Conservation (phyloP, 2,888 invertebrate genomes). For the Dynastes grantii region DNA sequence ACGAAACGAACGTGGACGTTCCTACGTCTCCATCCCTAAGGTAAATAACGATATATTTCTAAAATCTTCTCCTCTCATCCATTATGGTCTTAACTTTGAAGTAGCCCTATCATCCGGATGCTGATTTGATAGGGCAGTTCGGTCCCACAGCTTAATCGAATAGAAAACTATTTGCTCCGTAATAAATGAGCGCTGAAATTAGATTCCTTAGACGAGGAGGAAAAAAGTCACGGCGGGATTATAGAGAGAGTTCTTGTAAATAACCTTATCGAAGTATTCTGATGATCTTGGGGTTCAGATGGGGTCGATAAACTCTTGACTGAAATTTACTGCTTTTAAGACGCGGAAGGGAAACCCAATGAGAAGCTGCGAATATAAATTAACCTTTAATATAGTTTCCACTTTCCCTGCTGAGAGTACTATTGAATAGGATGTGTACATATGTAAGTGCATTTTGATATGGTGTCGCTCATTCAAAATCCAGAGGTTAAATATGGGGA, state of each 20-base stretch:
- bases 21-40: conserved; percentile 58
- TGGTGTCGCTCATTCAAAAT: no score
- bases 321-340: conserved; percentile 25
- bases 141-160: conserved; percentile 63
- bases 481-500: no score
- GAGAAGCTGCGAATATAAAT: not conserved
- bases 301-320: conserved; percentile 22
- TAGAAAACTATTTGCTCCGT: conserved; percentile 64
- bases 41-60: conserved; percentile 63
- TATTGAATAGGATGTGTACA: no score
- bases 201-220: conserved; percentile 50
- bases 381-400: no score
- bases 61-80: conserved; percentile 59
- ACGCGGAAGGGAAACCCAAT: not conserved
- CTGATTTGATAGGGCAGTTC: conserved; percentile 62
- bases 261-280: conserved; percentile 34
- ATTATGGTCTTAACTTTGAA: conserved; percentile 61
- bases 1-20: conserved; percentile 51
- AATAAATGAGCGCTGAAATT: conserved; percentile 64
- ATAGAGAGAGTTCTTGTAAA: conserved; percentile 40
- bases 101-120: conserved; percentile 62
- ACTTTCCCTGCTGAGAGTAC: no score
- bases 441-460: no score
- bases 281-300: conserved; percentile 34
- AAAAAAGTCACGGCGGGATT: conserved; percentile 35